A percentile compares a stretch with the other conserved stretches of the same genome.
These are phyloP conservation scores for Tenthredo scrophulariae DNA, from an alignment of 2,888 invertebrate genomes.

Conservation along the genomic window DNA sequence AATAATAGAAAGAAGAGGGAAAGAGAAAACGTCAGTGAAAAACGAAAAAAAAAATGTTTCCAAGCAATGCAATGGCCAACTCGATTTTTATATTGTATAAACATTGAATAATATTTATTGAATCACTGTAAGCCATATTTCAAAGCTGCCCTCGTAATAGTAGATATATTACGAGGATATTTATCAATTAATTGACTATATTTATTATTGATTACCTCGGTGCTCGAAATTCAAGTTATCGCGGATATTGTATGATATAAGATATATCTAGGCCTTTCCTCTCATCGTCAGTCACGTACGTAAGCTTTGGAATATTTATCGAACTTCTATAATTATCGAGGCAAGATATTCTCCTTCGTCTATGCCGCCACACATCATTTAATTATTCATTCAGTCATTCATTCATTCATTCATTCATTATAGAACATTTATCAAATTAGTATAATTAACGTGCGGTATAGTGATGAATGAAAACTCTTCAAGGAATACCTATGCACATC, in stretches of 20 bases:
- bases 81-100: conserved; percentile 34
- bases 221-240: conserved; percentile 33
- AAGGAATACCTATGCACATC: not conserved
- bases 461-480: not conserved
- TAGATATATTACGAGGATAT: too few relatives aligned
- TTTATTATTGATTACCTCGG: conserved; percentile 26
- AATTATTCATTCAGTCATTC: not conserved
- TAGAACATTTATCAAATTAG: not conserved
- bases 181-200: conserved; percentile 14
- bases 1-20: not conserved
- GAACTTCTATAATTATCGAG: not conserved
- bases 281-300: not conserved
- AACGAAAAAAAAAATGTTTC: not conserved
- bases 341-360: not conserved
- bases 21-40: not conserved
- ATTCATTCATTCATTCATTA: not conserved
- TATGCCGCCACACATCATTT: not conserved
- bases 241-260: not conserved
- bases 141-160: conserved; percentile 5
- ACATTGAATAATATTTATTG: conserved; percentile 36
- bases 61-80: conserved; percentile 50
- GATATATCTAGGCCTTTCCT: not conserved
- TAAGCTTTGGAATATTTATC: conserved; percentile 18
- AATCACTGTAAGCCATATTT: conserved; percentile 22
- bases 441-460: not conserved